phyloP scores from a whole-genome alignment of 2,797 vertebrate species.

The Leptodactylus fallax region DNA sequence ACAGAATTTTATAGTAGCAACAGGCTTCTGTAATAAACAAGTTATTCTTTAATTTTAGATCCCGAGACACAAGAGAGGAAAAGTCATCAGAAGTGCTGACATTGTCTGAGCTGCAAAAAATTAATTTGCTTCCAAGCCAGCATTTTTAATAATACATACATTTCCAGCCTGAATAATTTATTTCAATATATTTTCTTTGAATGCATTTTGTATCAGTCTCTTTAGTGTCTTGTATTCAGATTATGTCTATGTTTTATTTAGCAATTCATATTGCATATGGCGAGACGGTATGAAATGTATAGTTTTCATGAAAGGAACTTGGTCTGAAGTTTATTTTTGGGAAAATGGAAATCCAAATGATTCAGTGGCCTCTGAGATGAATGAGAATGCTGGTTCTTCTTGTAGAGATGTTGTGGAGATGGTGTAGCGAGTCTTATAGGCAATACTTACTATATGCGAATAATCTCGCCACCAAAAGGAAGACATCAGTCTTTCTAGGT shows the following conservation, averaged over 20 bases:
- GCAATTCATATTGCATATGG: neutral
- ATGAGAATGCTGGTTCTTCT: too few relatives aligned
- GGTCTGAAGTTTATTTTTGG: too few relatives aligned
- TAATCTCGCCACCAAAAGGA: too few relatives aligned
- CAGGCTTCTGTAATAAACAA: neutral
- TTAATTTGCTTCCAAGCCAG: slow-evolving; percentile 16
- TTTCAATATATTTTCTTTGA: slow-evolving; percentile 37
- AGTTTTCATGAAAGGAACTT: too few relatives aligned
- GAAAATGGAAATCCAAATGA: too few relatives aligned
- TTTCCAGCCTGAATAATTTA: slow-evolving; percentile 33
- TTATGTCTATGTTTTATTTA: slow-evolving; percentile 16
- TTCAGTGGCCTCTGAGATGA: too few relatives aligned
- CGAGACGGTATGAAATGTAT: too few relatives aligned
- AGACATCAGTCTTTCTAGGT: too few relatives aligned
- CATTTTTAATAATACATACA: slow-evolving; percentile 44
- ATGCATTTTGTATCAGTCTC: slow-evolving; percentile 19
- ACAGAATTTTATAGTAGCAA: neutral
- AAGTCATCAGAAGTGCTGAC: slow-evolving; percentile 33
- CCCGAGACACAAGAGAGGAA: neutral
- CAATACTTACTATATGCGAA: too few relatives aligned
- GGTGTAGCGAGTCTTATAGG: too few relatives aligned
- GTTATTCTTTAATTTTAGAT: slow-evolving; percentile 17
- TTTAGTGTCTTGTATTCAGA: slow-evolving; percentile 15
- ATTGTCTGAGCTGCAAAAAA: slow-evolving; percentile 33
- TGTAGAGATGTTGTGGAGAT: too few relatives aligned